phyloP scores from a whole-genome alignment of 2,888 invertebrate genomes.

The Gonocerus acuteangulatus region DNA sequence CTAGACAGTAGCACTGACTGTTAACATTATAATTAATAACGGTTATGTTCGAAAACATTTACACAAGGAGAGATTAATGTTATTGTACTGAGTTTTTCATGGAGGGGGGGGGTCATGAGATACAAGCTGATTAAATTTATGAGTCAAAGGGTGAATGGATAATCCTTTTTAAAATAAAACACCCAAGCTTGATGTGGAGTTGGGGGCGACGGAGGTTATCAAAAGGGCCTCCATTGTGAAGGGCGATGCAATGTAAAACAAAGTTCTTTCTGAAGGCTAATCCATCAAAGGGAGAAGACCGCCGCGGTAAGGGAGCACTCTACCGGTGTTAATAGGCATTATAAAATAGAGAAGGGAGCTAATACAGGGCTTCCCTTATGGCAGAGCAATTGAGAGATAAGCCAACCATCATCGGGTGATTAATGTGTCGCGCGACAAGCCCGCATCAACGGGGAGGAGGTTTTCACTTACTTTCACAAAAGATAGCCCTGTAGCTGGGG shows the following conservation, averaged over 20 bases:
- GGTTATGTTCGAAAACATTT: no score
- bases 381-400: constrained; percentile 35
- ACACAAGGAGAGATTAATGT: no score
- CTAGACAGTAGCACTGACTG: no score
- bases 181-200: neutral
- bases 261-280: constrained; percentile 30
- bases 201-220: neutral
- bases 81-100: no score
- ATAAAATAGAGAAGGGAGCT: constrained; percentile 28
- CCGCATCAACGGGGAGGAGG: constrained; percentile 13
- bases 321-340: constrained; percentile 30
- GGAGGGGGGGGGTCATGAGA: neutral
- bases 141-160: constrained; percentile 22
- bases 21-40: no score
- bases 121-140: constrained; percentile 18
- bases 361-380: constrained; percentile 29
- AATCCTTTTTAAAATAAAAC: constrained; percentile 24
- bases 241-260: constrained; percentile 32
- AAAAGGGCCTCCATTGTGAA: constrained; percentile 18
- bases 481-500: neutral
- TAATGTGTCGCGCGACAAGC: constrained; percentile 23
- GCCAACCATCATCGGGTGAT: constrained; percentile 30
- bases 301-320: constrained; percentile 8
- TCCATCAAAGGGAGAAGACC: constrained; percentile 30
- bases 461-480: constrained; percentile 21